A percentile compares a stretch with the other conserved stretches of the same genome.
These are phyloP conservation scores for Kryptopterus vitreolus DNA, from an alignment of 2,797 vertebrate species.

Conservation along the genomic window DNA sequence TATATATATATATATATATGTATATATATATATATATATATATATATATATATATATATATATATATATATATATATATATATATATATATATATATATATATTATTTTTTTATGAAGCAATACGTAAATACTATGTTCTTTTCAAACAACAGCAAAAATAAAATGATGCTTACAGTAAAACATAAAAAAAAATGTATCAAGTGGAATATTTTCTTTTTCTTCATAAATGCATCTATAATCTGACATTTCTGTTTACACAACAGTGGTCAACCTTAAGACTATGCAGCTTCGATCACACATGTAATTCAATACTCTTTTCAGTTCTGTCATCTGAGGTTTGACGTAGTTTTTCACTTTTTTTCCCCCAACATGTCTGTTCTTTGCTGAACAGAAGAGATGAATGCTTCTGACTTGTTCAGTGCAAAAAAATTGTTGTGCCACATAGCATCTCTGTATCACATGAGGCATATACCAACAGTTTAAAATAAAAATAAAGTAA, in stretches of 20 bases:
- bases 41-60: slow-evolving; percentile 55
- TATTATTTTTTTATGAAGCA: slow-evolving; percentile 83
- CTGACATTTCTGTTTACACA: slow-evolving; percentile 80
- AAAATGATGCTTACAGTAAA: slow-evolving; percentile 86
- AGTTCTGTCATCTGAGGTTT: slow-evolving; percentile 82
- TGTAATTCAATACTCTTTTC: slow-evolving; percentile 65
- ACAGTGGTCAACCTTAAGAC: slow-evolving; percentile 86
- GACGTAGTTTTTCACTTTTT: slow-evolving; percentile 68
- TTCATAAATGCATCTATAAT: slow-evolving; percentile 59
- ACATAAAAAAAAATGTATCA: slow-evolving; percentile 82
- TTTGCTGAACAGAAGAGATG: slow-evolving; percentile 80
- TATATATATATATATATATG: slow-evolving; percentile 69
- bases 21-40: slow-evolving; percentile 82
- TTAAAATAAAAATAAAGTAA: slow-evolving; percentile 63
- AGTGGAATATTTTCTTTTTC: slow-evolving; percentile 76
- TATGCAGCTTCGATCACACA: slow-evolving; percentile 81
- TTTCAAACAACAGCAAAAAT: slow-evolving; percentile 73
- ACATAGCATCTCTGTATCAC: slow-evolving; percentile 60
- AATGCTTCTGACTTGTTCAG: slow-evolving; percentile 79
- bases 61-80: slow-evolving; percentile 76
- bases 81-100: slow-evolving; percentile 57
- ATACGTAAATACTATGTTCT: slow-evolving; percentile 94
- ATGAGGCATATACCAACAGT: slow-evolving; percentile 72
- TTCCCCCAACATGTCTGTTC: slow-evolving; percentile 60
- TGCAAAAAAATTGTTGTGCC: slow-evolving; percentile 84